Evolutionary conservation across 2,797 vertebrate genomes (phyloP).

Genomic region (Melopsittacus undulatus): DNA sequence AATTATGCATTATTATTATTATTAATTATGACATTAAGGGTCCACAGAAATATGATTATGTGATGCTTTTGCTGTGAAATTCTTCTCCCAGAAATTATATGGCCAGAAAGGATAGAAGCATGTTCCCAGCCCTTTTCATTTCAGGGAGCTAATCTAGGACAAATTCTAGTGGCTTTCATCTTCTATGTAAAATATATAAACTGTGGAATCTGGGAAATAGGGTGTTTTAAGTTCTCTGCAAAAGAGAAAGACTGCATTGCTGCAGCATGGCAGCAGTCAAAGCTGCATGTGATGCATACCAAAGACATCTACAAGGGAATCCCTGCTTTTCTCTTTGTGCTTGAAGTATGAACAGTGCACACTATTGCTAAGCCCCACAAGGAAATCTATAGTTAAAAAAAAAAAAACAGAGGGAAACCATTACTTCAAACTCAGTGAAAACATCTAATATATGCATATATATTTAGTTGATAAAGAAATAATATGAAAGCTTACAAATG

Average conservation of each 20-base stretch:
- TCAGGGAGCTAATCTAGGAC: neutral
- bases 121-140: neutral
- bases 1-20: neutral
- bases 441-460: neutral
- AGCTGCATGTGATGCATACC: neutral
- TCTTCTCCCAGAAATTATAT: neutral
- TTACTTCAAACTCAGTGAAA: neutral
- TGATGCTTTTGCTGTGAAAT: neutral
- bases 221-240: neutral
- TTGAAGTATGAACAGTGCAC: neutral
- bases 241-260: neutral
- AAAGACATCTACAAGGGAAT: neutral
- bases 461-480: neutral
- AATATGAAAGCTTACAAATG: neutral
- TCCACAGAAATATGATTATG: neutral
- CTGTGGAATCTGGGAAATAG: neutral
- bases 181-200: constrained; percentile 26
- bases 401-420: neutral
- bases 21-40: neutral
- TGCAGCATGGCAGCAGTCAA: neutral
- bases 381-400: neutral
- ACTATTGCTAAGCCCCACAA: neutral
- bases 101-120: neutral
- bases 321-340: neutral
- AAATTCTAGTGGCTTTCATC: constrained; percentile 44